phyloP scores from a whole-genome alignment of 92 coral and sea anemone genomes.

The Palythoa heliodiscus region DNA sequence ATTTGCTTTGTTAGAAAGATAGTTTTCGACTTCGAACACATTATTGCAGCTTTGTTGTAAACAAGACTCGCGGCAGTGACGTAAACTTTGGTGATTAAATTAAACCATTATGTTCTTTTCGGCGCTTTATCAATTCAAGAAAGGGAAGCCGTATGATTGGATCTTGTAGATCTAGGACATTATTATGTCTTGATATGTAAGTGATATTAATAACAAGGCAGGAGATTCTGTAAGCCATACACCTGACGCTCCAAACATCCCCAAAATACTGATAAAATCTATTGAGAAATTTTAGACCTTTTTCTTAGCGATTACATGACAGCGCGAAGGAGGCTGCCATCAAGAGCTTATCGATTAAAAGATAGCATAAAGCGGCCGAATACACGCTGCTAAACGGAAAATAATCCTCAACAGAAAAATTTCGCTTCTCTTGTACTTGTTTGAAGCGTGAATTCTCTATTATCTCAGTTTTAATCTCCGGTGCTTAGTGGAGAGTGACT shows the following conservation, averaged over 20 bases:
- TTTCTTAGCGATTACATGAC: conserved; percentile 29
- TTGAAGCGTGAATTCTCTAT: conserved; percentile 4
- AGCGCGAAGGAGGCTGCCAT: conserved; percentile 34
- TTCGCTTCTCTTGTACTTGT: conserved; percentile 2
- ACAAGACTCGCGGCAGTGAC: conserved; percentile 33
- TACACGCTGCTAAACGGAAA: conserved; percentile 29
- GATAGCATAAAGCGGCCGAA: conserved; percentile 20
- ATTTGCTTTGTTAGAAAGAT: conserved; percentile 19
- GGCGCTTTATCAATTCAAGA: conserved; percentile 55
- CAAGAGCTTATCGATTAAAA: conserved; percentile 41
- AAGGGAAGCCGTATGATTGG: conserved; percentile 34
- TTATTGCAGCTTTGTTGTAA: conserved; percentile 31
- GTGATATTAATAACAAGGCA: conserved; percentile 40
- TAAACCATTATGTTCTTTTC: conserved; percentile 44
- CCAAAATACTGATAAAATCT: conserved; percentile 42
- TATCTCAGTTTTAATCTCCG: conserved; percentile 34
- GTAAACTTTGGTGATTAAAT: conserved; percentile 41
- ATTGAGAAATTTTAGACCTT: conserved; percentile 34
- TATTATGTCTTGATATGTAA: conserved; percentile 31
- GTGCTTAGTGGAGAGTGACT: conserved; percentile 25
- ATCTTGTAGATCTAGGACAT: conserved; percentile 16
- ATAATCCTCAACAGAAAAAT: not conserved
- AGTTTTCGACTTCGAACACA: conserved; percentile 36
- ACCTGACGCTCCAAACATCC: conserved; percentile 35
- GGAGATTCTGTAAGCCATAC: conserved; percentile 44